Evolutionary conservation across 2,113 vertebrate genomes (phyloP), one percentile per base, ranked within the genome.

Genomic region (Hippocampus mohnikei): DNA sequence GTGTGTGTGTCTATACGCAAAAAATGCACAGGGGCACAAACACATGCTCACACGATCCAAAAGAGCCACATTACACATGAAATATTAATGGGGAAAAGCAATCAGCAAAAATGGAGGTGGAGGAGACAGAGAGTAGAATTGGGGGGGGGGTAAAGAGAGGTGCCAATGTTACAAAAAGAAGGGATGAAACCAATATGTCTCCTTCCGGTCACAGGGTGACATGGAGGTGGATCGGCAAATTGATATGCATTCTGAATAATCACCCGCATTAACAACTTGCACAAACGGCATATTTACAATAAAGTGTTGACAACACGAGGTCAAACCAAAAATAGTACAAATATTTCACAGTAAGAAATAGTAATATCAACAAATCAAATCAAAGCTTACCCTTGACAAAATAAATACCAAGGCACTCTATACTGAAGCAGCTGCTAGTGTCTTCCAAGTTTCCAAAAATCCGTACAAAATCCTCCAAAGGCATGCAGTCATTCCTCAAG

Each of bases 1-100:
- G 33, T 52, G 11, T 8, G 44, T 0, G 11, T 10, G 10, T 16
- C 12, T 52, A 3, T 11, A 53, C 53, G 70, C 69, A 58, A 41
- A 46, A 27, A 48, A 55, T 80, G 72, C 75, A 70, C 33, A 3
- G 59, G 70, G 60, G 75, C 79, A 73, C 78, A 78, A 52, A 83
- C 85, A 81, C 87, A 85, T 82, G 79, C 81, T 84, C 73, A 77
- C 79, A 74, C 76, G 81, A 83, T 78, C 89, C 82, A 90, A 91
- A 91, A 91, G 89, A 88, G 88, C 85, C 89, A 92, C 87, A 89
- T 90, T 90, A 85, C 86, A 76, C 90, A 92, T 93, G 82, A 91
- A 93, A 91, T 92, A 93, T 92, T 91, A 89, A 93, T 90, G 90
- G 76, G 74, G 82, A 79, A 87, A 83, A 87, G 88, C 87, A 91